Base-by-base conservation (phyloP, 1,140 invertebrate species). In the Dendroctonus ponderosae region DNA sequence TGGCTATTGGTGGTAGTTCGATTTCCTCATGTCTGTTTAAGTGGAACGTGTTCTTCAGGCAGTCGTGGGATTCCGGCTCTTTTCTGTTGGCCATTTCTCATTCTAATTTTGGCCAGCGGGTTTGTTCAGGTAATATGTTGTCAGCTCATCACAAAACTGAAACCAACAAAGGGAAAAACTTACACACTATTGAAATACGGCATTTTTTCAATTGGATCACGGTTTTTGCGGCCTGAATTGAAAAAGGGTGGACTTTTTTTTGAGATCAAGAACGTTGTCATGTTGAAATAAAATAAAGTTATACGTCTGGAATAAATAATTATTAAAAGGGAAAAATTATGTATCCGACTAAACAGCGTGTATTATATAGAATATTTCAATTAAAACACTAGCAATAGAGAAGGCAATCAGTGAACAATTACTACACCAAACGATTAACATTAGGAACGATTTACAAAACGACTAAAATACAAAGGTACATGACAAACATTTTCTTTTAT, bases 1-100 rank as follows among this genome's bases (percentile, higher is more conserved):
- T 72, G 26, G 75, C 76, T 58, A 77, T 62, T 37, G 73, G 72
- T 39, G 75, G 76, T 62, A 79, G 62, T 75, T 79, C 78, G 37
- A 79, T 79, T 66, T 78, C 76, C 56, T 73, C 76, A 65, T 77
- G 76, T 62, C 72, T 70, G 64, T 79, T 79, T 61, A 78, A 69
- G 59, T 74, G 73, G 40, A 77, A 64, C 15, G 74, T 75, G 61
- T 74, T 75, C 50, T 76, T 73, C 58, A 76, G 51, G 63, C 72
- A 77, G 54, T 78, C 74, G 66, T 72, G 72, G 14, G 63, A 68
- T 67, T 76, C 76, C 15, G 59, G 48, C 63, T 74, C 75, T 51
- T 72, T 77, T 59, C 71, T 67, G 44, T 77, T 74, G 11, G 76
- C 69, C 77, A 78, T 78, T 15, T 66, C 67, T 42, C 42, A 60